Base-by-base conservation (phyloP, 2,888 invertebrate species). In the Drosophila longiperda region DNA sequence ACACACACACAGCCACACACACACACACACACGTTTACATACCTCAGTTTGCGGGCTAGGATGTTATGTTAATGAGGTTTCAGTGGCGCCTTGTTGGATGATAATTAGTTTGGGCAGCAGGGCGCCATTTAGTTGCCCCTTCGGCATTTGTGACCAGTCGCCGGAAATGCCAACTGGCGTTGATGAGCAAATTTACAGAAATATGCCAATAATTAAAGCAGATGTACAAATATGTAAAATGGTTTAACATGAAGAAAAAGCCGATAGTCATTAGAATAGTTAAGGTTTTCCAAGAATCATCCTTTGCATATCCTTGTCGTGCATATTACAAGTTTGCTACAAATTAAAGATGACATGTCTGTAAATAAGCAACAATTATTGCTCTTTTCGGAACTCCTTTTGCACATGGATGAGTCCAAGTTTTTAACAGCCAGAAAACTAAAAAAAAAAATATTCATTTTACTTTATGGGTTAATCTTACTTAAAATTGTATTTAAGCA, bases 31-130 rank as follows among this genome's bases (percentile, higher is more conserved):
- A 57, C 50, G 59, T 17, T 23, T 4, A 40, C 63, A 52, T 45
- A 64, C 36, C 42, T 20, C 54, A 62, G 40, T 42, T 34, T 26
- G 50, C 20, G 20, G 58, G 52, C 66, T 36, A 50, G 70, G 72
- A 77, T 68, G 82, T 75, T 81, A 84, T 87, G 83, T 81, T 83
- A 90, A 90, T 86, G 87, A 83, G 85, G 73, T 83, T 83, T 83
- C 82, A 63, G 72, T 75, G 49, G 68, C 72, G 80, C 74, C 82
- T 83, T 78, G 81, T 77, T 66, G 64, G 64, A 74, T 71, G 72
- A 68, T 87, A 86, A 87, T 87, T 86, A 85, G 85, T 81, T 75
- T 75, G 75, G 75, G 81, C 73, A 80, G 83, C 68, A 66, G 66
- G 63, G 68, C 72, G 59, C 58, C 57, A 58, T 61, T 45, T 42